phyloP scores from a whole-genome alignment of 2,888 invertebrate species.

The Fabriciana adippe region DNA sequence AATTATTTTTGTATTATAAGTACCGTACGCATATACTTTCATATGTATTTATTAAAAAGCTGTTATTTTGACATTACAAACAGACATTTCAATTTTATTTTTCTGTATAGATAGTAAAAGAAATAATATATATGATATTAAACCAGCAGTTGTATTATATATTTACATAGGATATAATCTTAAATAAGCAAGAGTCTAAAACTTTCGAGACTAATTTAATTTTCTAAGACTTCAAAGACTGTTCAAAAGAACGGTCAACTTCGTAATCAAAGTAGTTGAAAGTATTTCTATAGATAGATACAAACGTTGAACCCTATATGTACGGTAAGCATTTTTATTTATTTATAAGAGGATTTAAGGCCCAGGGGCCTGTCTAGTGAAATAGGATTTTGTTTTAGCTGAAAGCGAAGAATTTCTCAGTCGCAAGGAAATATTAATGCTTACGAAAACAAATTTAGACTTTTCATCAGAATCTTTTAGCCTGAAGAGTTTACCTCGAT shows the following conservation, averaged over 20 bases:
- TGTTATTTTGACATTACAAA: too few species aligned
- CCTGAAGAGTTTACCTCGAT: not conserved
- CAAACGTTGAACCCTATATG: conserved; percentile 1
- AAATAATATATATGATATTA: too few species aligned
- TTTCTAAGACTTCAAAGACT: not conserved
- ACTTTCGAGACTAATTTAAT: conserved; percentile 8
- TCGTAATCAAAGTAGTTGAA: not conserved
- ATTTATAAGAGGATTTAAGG: conserved; percentile 5
- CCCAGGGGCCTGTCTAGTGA: conserved; percentile 3
- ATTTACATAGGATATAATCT: not conserved
- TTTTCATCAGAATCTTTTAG: conserved; percentile 10
- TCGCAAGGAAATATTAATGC: conserved; percentile 4
- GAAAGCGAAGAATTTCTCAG: conserved; percentile 2
- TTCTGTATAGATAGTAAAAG: too few species aligned
- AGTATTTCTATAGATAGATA: not conserved
- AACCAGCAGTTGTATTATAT: not conserved
- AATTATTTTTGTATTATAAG: too few species aligned
- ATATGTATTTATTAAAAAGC: too few species aligned
- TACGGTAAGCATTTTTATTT: not conserved
- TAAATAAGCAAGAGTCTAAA: not conserved
- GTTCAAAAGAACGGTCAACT: not conserved
- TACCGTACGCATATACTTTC: too few species aligned
- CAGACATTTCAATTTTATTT: too few species aligned
- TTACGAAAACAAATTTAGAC: not conserved
- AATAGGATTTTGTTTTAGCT: conserved; percentile 9